These are phyloP conservation scores for Ochropacha duplaris DNA, from an alignment of 2,888 invertebrate genomes.

Conservation along the genomic window DNA sequence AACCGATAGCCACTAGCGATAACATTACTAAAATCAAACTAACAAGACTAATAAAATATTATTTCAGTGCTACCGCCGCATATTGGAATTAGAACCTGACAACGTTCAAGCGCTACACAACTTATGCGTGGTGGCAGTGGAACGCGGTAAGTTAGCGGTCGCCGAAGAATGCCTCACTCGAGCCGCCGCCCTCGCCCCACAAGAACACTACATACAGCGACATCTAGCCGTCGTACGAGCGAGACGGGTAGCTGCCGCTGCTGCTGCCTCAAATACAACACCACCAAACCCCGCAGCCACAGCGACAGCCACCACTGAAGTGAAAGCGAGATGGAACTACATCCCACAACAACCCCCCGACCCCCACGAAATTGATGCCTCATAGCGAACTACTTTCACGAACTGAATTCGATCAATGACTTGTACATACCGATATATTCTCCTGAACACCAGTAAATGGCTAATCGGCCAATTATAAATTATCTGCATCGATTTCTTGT, in stretches of 20 bases:
- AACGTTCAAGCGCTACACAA: constrained; percentile 98
- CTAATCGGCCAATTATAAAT: constrained; percentile 24
- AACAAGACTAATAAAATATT: constrained; percentile 5
- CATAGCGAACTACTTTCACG: constrained; percentile 49
- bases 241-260: constrained; percentile 58
- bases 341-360: constrained; percentile 78
- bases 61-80: constrained; percentile 93
- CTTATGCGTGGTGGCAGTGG: constrained; percentile 97
- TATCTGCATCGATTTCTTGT: constrained; percentile 34
- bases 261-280: constrained; percentile 21
- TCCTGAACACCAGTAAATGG: constrained; percentile 31
- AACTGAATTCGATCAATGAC: constrained; percentile 1
- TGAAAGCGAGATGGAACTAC: constrained; percentile 78
- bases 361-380: constrained; percentile 66
- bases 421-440: constrained; percentile 23
- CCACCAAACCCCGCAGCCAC: constrained; percentile 29
- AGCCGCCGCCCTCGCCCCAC: constrained; percentile 92
- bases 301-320: constrained; percentile 47
- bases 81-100: constrained; percentile 92
- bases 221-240: constrained; percentile 95
- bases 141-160: constrained; percentile 91
- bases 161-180: constrained; percentile 93
- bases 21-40: no score
- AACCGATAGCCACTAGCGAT: no score
- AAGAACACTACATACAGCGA: constrained; percentile 94